Evolutionary conservation across 2,113 vertebrate genomes (phyloP).

Genomic region (Scalopus aquaticus): DNA sequence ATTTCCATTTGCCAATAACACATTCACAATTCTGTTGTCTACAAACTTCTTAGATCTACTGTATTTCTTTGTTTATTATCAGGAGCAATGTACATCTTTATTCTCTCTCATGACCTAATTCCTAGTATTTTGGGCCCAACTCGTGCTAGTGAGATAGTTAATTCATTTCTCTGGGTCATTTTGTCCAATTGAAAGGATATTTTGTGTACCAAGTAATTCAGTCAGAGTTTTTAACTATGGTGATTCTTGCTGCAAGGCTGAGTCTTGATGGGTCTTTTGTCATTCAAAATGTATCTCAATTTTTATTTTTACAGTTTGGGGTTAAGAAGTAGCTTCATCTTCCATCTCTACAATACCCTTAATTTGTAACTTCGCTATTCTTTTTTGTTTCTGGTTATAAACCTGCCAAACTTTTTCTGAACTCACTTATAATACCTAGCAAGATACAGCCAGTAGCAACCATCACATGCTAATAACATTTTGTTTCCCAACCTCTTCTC

Average conservation of each 20-base stretch:
- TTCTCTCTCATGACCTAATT: background rate
- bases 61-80: background rate
- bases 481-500: slow-evolving; percentile 7
- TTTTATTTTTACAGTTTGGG: slow-evolving; percentile 23
- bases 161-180: background rate
- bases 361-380: background rate
- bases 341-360: background rate
- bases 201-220: background rate
- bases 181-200: background rate
- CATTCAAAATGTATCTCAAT: background rate
- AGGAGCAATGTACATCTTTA: background rate
- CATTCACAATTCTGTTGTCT: background rate
- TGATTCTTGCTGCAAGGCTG: slow-evolving; percentile 25
- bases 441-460: background rate
- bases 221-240: background rate
- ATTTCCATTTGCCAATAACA: background rate
- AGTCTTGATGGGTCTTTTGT: slow-evolving; percentile 3
- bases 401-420: background rate
- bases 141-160: background rate
- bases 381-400: background rate
- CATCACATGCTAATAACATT: background rate
- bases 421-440: background rate
- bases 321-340: background rate
- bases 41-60: background rate
- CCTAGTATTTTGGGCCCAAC: background rate